Conservation (phyloP, 2,888 invertebrate genomes). For the Thymelicus acteon region DNA sequence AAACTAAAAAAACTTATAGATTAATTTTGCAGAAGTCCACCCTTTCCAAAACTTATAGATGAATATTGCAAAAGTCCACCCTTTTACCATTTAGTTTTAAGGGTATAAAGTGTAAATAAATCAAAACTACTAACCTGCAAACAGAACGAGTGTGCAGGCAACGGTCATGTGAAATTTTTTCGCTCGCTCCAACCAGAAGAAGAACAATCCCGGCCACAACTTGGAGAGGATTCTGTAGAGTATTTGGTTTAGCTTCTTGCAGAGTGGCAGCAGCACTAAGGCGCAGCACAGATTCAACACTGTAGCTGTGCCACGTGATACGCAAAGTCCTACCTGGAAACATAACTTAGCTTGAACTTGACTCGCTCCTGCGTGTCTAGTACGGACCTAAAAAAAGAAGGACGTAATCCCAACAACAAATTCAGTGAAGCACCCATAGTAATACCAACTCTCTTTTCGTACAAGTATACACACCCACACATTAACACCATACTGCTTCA, state of each 20-base stretch:
- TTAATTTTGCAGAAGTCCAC: no score
- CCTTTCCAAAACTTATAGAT: no score
- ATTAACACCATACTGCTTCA: no score
- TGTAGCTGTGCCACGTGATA: conserved; percentile 83
- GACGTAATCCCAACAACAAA: no score
- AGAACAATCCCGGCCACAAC: conserved; percentile 70
- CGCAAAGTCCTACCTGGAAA: conserved; percentile 80
- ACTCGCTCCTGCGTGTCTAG: no score
- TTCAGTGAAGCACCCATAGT: no score
- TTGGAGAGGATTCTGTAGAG: conserved; percentile 66
- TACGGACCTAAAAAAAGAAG: no score
- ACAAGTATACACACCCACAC: no score
- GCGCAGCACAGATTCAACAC: conserved; percentile 77
- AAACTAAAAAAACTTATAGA: no score
- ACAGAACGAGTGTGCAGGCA: conserved; percentile 74
- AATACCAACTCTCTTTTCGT: no score
- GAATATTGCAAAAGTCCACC: no score
- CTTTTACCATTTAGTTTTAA: conserved; percentile 31
- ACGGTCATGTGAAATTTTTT: conserved; percentile 83
- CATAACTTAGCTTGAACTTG: conserved; percentile 1
- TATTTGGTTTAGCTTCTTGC: conserved; percentile 79
- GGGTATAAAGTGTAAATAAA: not conserved
- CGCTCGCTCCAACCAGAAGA: conserved; percentile 78
- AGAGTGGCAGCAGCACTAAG: conserved; percentile 76
- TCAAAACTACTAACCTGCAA: conserved; percentile 70